phyloP scores from a whole-genome alignment of 2,888 invertebrate species.

The Trichogramma evanescens region DNA sequence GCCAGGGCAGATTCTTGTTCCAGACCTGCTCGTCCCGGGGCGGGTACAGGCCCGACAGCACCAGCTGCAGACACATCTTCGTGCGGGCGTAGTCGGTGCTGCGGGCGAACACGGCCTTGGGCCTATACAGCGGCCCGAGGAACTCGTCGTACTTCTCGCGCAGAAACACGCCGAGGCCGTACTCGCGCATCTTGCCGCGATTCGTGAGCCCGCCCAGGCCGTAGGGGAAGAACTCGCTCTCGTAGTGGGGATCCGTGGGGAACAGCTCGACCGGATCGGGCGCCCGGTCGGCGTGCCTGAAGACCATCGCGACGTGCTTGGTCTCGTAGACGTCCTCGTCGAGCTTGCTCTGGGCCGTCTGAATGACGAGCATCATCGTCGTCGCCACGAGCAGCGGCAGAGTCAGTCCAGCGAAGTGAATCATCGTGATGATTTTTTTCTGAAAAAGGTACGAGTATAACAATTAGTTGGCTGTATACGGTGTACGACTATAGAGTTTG shows the following conservation, averaged over 20 bases:
- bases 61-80: conserved; percentile 64
- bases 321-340: too few species aligned
- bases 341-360: too few species aligned
- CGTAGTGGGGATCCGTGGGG: conserved; percentile 24
- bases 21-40: conserved; percentile 53
- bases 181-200: conserved; percentile 51
- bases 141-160: conserved; percentile 49
- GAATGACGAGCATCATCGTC: too few species aligned
- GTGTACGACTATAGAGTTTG: too few species aligned
- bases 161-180: conserved; percentile 49
- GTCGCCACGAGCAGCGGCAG: too few species aligned
- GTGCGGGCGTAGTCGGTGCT: conserved; percentile 68
- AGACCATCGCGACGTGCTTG: conserved; percentile 14
- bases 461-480: too few species aligned
- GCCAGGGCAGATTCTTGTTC: conserved; percentile 57
- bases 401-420: too few species aligned
- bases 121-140: conserved; percentile 48
- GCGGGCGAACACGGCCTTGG: conserved; percentile 42
- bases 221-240: conserved; percentile 22
- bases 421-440: too few species aligned
- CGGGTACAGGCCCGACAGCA: conserved; percentile 63
- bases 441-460: too few species aligned
- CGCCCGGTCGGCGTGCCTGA: conserved; percentile 28
- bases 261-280: conserved; percentile 23
- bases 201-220: conserved; percentile 28